phyloP scores from a whole-genome alignment of 2,888 invertebrate genomes.

The Lottia scabra region DNA sequence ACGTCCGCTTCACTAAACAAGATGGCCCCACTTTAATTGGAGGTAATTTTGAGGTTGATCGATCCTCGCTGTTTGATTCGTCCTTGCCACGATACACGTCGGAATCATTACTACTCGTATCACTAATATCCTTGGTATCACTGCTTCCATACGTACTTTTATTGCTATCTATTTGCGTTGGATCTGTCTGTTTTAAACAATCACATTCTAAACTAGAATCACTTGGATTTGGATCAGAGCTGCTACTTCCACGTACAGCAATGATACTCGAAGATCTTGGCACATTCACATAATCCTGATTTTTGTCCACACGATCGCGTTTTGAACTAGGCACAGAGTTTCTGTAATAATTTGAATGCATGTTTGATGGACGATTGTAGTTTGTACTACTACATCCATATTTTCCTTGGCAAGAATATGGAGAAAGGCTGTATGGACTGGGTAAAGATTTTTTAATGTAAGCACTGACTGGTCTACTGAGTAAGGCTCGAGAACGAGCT shows the following conservation, averaged over 20 bases:
- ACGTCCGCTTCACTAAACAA: slow-evolving; percentile 3
- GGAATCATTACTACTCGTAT: slow-evolving; percentile 54
- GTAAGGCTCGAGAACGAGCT: slow-evolving; percentile 3
- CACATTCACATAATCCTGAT: slow-evolving; percentile 22
- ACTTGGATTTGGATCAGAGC: slow-evolving; percentile 42
- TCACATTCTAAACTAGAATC: slow-evolving; percentile 37
- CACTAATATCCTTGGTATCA: slow-evolving; percentile 46
- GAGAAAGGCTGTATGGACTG: not conserved
- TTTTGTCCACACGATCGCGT: not conserved
- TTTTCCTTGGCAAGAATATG: not conserved
- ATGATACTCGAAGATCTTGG: slow-evolving; percentile 34
- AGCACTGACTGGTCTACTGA: slow-evolving; percentile 12
- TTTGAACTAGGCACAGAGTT: not conserved
- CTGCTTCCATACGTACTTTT: slow-evolving; percentile 54
- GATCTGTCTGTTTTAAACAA: slow-evolving; percentile 26
- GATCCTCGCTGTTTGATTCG: slow-evolving; percentile 25
- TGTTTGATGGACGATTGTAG: slow-evolving; percentile 13
- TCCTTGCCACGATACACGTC: slow-evolving; percentile 33
- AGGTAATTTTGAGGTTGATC: slow-evolving; percentile 9
- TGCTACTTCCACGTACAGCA: slow-evolving; percentile 45
- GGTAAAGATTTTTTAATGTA: slow-evolving; percentile 1
- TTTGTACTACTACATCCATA: not conserved
- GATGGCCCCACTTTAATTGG: slow-evolving; percentile 18
- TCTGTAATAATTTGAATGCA: not conserved
- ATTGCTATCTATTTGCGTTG: slow-evolving; percentile 42